Evolutionary conservation across 1,140 invertebrate species (phyloP).

Genomic region (Heliconius eleuchia): DNA sequence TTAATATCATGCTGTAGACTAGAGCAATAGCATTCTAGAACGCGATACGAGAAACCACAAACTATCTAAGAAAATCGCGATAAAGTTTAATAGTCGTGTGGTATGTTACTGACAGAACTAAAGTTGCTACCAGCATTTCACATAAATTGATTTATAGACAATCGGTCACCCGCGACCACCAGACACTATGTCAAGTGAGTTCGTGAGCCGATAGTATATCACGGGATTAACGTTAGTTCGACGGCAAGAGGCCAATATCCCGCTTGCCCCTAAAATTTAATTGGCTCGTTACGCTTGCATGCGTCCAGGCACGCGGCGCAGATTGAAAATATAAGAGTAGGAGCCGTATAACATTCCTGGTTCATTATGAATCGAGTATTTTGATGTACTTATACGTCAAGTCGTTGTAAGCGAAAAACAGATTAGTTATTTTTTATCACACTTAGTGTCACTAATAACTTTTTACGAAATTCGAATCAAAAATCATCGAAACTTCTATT

Average conservation of each 20-base stretch:
- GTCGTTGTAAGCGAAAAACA: neutral
- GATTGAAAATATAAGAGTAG: constrained; percentile 30
- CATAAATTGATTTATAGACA: constrained; percentile 56
- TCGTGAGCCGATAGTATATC: constrained; percentile 40
- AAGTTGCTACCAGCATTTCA: constrained; percentile 45
- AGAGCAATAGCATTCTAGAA: constrained; percentile 51
- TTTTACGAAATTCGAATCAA: neutral
- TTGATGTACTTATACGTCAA: neutral
- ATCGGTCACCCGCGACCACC: constrained; percentile 43
- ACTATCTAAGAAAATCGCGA: constrained; percentile 43
- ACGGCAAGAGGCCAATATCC: constrained; percentile 33
- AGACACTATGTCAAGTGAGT: constrained; percentile 42
- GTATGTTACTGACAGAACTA: constrained; percentile 41
- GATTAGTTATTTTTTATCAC: neutral
- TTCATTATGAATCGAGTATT: neutral
- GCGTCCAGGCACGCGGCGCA: constrained; percentile 29
- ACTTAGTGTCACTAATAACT: neutral
- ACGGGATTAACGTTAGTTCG: constrained; percentile 40
- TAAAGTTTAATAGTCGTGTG: constrained; percentile 50
- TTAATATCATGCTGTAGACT: constrained; percentile 1
- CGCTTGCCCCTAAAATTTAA: constrained; percentile 39
- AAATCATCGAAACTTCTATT: too few species aligned
- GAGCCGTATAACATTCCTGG: constrained; percentile 19
- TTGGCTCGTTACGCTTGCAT: constrained; percentile 43
- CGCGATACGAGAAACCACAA: constrained; percentile 57